These are phyloP conservation scores for Oxytorus armatus DNA, from an alignment of 2,888 invertebrate species.

Conservation along the genomic window DNA sequence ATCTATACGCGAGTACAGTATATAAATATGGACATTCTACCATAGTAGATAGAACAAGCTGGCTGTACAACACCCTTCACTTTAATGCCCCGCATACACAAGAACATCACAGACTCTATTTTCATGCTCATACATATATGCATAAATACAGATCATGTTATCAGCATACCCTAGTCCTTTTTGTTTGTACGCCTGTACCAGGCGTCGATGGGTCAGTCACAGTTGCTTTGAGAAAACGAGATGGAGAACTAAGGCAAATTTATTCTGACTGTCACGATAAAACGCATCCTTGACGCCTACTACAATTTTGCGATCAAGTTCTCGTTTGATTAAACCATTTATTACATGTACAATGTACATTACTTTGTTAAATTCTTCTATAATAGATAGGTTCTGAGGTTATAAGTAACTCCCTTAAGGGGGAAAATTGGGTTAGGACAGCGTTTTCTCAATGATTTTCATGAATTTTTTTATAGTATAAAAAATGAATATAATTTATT, in stretches of 20 bases:
- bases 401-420: no score
- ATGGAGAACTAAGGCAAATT: constrained; percentile 30
- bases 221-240: constrained; percentile 19
- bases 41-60: background rate
- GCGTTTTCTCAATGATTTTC: no score
- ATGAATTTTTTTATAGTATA: no score
- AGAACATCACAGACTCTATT: constrained; percentile 45
- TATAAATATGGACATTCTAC: constrained; percentile 33
- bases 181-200: constrained; percentile 11
- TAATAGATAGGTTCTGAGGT: no score
- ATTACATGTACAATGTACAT: constrained; percentile 16
- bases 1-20: constrained; percentile 6
- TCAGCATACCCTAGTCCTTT: constrained; percentile 53
- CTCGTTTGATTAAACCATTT: constrained; percentile 33
- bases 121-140: constrained; percentile 64
- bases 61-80: constrained; percentile 7
- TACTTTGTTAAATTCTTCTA: no score
- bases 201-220: constrained; percentile 35
- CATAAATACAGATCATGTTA: constrained; percentile 60
- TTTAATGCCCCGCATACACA: no score
- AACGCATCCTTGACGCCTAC: constrained; percentile 22
- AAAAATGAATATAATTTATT: no score
- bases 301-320: constrained; percentile 11
- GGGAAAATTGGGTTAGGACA: no score
- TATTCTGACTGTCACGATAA: constrained; percentile 51